Evolutionary conservation across 2,888 invertebrate species (phyloP).

Genomic region (Palloptera scutellata): DNA sequence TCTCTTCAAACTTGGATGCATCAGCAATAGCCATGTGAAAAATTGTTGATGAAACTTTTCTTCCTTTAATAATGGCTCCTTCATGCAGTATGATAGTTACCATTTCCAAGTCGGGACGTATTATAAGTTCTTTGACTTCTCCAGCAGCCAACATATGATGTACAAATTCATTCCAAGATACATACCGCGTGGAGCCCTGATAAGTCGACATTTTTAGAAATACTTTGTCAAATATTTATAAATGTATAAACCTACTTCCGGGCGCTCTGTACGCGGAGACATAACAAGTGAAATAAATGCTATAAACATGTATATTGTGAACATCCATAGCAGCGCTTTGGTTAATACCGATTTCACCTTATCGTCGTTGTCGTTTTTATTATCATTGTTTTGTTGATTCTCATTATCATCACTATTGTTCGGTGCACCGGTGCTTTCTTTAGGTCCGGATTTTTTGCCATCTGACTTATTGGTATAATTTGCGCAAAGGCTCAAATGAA

Average conservation of each 20-base stretch:
- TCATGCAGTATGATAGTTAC: constrained; percentile 85
- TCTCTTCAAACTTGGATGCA: constrained; percentile 86
- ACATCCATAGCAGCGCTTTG: constrained; percentile 82
- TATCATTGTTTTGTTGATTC: constrained; percentile 44
- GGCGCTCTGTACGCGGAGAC: constrained; percentile 73
- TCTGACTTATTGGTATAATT: constrained; percentile 21
- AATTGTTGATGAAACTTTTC: constrained; percentile 70
- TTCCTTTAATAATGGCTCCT: constrained; percentile 86
- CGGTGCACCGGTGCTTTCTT: background rate
- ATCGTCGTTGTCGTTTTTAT: constrained; percentile 72
- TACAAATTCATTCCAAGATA: constrained; percentile 97
- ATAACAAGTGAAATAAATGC: constrained; percentile 77
- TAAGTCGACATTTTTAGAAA: constrained; percentile 4
- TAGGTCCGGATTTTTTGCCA: background rate
- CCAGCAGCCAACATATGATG: constrained; percentile 94
- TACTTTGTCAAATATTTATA: background rate
- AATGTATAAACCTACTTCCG: constrained; percentile 68
- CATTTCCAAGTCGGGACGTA: constrained; percentile 84
- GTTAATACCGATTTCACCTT: constrained; percentile 77
- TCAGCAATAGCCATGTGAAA: constrained; percentile 88
- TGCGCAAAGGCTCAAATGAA: constrained; percentile 43
- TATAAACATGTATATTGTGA: constrained; percentile 78
- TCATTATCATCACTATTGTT: constrained; percentile 17
- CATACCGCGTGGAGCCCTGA: constrained; percentile 69
- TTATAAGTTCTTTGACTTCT: constrained; percentile 88